Base-by-base conservation (phyloP, 2,888 invertebrate genomes). In the Acanthosepion esculentum region DNA sequence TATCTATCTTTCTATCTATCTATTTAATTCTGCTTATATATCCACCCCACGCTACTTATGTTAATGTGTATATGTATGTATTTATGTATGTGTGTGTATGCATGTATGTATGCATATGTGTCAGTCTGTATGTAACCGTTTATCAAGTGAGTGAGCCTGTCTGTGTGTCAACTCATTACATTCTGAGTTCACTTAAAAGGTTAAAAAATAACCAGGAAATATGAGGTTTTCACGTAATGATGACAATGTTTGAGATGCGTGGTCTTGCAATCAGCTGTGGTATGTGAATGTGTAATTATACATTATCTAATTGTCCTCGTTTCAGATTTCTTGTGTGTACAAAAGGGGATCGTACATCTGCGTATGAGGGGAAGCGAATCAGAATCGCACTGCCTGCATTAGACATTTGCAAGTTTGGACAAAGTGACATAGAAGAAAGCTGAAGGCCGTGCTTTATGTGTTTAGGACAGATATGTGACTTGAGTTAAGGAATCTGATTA, bases 241-340 rank as follows among this genome's bases (percentile, higher is more conserved):
- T n/a, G 78, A 29, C 78, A 78, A n/a, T 78, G n/a, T 78, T 78
- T 78, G n/a, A 78, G 78, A 78, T 78, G n/a, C 78, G 78, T 78
- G 78, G 8, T 78, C 10, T n/a, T 78, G 12, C 12, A n/a, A 78
- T 78, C 78, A n/a, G 78, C 15, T 78, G n/a, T 59, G 59, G 59
- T 59, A 59, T 59, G 59, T 59, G 23, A 6, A 59, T 59, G 59
- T 59, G 20, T 23, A 59, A 59, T 59, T 59, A 59, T 23, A 59
- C 20, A n/a, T 78, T 29, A 78, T 78, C 78, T 64, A 64, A 64
- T 29, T 78, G 78, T n/a, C 78, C 78, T 29, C n/a, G n/a, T 78
- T 78, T 78, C 15, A 78, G 29, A n/a, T 78, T 78, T 29, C n/a
- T 10, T 10, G n/a, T 10, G n/a, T 78, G 78, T 78, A 1, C n/a